phyloP scores from a whole-genome alignment of 1,140 invertebrate genomes.

The Leptonema lineaticorne region DNA sequence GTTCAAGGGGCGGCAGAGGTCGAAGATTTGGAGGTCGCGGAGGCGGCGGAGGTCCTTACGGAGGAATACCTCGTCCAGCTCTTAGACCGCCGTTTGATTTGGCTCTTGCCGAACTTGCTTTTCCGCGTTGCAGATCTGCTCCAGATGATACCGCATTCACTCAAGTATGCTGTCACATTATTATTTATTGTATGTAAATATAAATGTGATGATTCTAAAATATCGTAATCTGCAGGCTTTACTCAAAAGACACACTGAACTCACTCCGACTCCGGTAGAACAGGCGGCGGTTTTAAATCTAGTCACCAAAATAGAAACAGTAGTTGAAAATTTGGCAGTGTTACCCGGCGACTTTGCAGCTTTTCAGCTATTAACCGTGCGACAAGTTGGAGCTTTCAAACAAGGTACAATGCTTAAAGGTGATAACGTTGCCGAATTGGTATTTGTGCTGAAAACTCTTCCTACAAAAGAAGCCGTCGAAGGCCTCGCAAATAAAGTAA shows the following conservation, averaged over 20 bases:
- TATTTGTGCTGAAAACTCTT: constrained; percentile 96
- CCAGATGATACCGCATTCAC: constrained; percentile 83
- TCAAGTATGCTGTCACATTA: constrained; percentile 58
- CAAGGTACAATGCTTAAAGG: constrained; percentile 97
- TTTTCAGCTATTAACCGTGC: constrained; percentile 94
- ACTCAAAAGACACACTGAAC: constrained; percentile 85
- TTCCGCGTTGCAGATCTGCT: constrained; percentile 83
- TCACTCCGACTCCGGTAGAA: constrained; percentile 86
- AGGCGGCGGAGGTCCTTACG: constrained; percentile 64
- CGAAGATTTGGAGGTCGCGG: constrained; percentile 57
- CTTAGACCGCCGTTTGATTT: constrained; percentile 90
- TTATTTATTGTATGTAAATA: neutral
- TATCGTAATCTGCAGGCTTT: constrained; percentile 64
- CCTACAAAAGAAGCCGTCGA: constrained; percentile 95
- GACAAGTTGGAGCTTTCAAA: constrained; percentile 96
- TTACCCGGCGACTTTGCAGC: constrained; percentile 92
- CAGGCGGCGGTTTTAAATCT: constrained; percentile 89
- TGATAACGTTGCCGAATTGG: constrained; percentile 93
- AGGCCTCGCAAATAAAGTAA: constrained; percentile 84
- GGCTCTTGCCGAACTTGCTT: constrained; percentile 82
- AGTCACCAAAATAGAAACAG: constrained; percentile 89
- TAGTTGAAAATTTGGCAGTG: constrained; percentile 90
- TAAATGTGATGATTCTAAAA: neutral
- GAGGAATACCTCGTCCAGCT: constrained; percentile 64
- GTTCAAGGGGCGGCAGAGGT: constrained; percentile 40